phyloP scores from a whole-genome alignment of 2,888 invertebrate genomes.

The Thelaira solivaga region DNA sequence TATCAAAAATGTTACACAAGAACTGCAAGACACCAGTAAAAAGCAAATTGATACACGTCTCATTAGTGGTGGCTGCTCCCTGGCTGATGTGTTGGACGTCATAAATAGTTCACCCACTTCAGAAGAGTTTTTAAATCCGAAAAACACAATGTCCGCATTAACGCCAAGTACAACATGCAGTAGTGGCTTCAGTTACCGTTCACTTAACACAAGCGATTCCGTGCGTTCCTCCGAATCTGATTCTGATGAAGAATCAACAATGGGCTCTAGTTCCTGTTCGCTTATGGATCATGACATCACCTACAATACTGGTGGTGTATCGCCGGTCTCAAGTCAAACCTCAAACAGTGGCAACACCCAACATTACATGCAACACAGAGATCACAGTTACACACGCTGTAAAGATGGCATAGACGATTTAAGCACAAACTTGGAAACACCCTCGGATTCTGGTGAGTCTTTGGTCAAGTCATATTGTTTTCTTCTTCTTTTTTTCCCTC shows the following conservation, averaged over 20 bases:
- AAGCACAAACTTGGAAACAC: conserved; percentile 88
- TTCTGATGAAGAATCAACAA: conserved; percentile 61
- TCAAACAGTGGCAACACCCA: conserved; percentile 51
- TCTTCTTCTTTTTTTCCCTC: not conserved
- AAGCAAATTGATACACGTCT: conserved; percentile 66
- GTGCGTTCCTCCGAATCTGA: conserved; percentile 54
- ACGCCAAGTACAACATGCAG: conserved; percentile 50
- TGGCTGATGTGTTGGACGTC: conserved; percentile 72
- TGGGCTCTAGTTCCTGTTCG: conserved; percentile 51
- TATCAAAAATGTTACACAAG: conserved; percentile 72
- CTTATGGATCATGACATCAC: conserved; percentile 58
- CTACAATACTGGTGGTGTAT: conserved; percentile 57
- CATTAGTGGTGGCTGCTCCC: conserved; percentile 60
- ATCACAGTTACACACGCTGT: conserved; percentile 85
- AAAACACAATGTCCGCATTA: conserved; percentile 15
- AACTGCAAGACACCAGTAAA: conserved; percentile 73
- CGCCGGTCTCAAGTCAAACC: conserved; percentile 63
- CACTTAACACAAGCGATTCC: conserved; percentile 31
- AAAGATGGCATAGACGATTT: conserved; percentile 79
- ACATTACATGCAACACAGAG: conserved; percentile 74
- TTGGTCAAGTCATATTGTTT: conserved; percentile 46
- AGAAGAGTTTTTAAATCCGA: conserved; percentile 11
- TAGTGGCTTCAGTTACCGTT: conserved; percentile 24
- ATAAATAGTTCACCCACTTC: conserved; percentile 58
- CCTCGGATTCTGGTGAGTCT: conserved; percentile 93